Evolutionary conservation across 2,797 vertebrate genomes (phyloP), one percentile per base, ranked within the genome.

Genomic region (Enteromius thamalakanensis): DNA sequence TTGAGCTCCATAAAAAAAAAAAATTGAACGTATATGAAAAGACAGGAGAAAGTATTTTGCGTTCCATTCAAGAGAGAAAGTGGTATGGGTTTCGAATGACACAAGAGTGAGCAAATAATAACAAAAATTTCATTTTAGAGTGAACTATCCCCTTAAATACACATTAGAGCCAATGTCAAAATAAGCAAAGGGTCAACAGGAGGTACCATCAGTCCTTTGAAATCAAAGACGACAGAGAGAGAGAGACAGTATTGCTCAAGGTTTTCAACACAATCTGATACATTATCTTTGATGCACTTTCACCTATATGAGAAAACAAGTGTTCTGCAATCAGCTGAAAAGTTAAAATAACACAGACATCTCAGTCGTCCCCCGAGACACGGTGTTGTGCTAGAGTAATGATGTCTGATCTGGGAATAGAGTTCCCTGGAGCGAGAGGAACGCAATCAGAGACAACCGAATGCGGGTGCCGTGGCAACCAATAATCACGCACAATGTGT

Each of bases 221-320:
- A 80, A 81, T 40, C 34, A 42, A 40, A 71, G 23, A 79, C 4
- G 32, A 45, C 3, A 17, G 34, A 76, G 23, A 79, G 12, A 70
- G 34, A 62, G 68, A 65, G 72, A 58, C 9, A 5, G 26, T 60
- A 17, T 55, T 68, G 77, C 70, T 81, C 45, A 81, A 74, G 69
- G 47, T 51, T 64, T 62, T 45, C 9, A 23, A 51, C 70, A 51
- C 32, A 74, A 65, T 65, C 58, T 21, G 58, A 74, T 65, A 62
- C 12, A 62, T 62, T 72, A 72, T 81, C 53, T 81, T 21, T 26
- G n/a, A 14, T 74, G 70, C 69, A 81, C 80, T 81, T 81, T 81
- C 9, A 65, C 80, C 80, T 74, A 81, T 45, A 74, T 12, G 29
- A 3, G 58, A 68, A 65, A 81, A 80, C 78, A 80, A 69, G 47